Evolutionary conservation across 37 sponge, comb jelly and placozoan species (phyloP).

Genomic region (Agelas oroides): DNA sequence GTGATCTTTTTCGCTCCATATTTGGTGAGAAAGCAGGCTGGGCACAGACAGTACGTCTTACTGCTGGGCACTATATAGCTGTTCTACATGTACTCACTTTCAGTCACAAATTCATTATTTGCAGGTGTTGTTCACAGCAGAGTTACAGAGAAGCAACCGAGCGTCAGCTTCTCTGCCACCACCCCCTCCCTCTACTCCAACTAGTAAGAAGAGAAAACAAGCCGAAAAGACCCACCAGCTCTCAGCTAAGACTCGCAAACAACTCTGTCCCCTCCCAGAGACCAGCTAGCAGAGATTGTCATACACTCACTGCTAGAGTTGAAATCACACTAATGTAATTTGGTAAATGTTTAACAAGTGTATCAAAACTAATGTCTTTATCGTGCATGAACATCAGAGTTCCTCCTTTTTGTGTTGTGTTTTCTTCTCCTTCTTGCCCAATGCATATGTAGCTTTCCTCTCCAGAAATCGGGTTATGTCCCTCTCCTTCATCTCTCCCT

Average conservation of each 20-base stretch:
- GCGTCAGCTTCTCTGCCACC: not conserved
- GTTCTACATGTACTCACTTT: not conserved
- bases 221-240: too few relatives aligned
- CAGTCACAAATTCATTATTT: not conserved
- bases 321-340: too few relatives aligned
- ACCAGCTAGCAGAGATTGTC: too few relatives aligned
- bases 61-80: not conserved
- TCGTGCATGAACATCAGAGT: not conserved
- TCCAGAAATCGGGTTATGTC: not conserved
- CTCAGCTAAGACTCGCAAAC: too few relatives aligned
- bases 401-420: not conserved
- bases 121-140: constrained; percentile 48
- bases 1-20: constrained; percentile 72
- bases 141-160: not conserved
- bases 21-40: constrained; percentile 89
- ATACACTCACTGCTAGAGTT: too few relatives aligned
- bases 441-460: not conserved
- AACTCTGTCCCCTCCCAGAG: too few relatives aligned
- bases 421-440: not conserved
- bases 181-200: too few relatives aligned
- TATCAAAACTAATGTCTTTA: too few relatives aligned
- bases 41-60: constrained; percentile 81
- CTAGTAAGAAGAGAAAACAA: too few relatives aligned
- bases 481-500: constrained; percentile 69
- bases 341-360: too few relatives aligned